Conservation (phyloP, 2,888 invertebrate species). For the Amblyjoppa fuscipennis region DNA sequence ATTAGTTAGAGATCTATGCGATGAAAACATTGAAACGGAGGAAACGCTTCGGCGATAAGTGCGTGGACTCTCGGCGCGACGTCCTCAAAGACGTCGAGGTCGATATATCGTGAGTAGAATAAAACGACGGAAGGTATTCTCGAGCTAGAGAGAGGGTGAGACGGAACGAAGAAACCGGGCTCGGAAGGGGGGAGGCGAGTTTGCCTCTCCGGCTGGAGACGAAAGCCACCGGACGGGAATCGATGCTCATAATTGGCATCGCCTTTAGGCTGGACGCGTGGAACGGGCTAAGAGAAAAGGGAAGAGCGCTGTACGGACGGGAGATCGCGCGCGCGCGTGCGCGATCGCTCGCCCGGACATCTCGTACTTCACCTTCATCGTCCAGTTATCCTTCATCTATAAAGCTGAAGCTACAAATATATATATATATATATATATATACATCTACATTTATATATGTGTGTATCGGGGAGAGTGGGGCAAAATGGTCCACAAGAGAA, state of each 20-base stretch:
- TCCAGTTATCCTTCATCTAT: background rate
- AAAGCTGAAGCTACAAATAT: background rate
- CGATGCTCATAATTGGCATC: conserved; percentile 64
- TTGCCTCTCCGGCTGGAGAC: conserved; percentile 23
- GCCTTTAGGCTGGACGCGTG: conserved; percentile 35
- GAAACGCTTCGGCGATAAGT: background rate
- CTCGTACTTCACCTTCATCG: conserved; percentile 12
- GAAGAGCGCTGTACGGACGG: conserved; percentile 8
- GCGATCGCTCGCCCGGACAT: background rate
- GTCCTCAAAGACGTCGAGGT: conserved; percentile 44
- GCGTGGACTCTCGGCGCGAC: conserved; percentile 34
- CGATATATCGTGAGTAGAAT: conserved; percentile 36
- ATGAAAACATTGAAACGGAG: background rate
- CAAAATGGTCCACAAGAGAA: no score
- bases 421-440: no score
- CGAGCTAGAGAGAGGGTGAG: conserved; percentile 13
- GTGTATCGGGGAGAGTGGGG: no score
- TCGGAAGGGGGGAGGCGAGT: background rate
- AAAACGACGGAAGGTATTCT: conserved; percentile 12
- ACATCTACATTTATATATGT: no score
- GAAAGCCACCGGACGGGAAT: conserved; percentile 67
- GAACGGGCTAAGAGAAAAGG: conserved; percentile 40
- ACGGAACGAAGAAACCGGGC: conserved; percentile 18
- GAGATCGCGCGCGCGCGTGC: background rate
- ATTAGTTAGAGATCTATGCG: background rate